Base-by-base conservation (phyloP, 2,888 invertebrate species). In the Stenurella melanura region DNA sequence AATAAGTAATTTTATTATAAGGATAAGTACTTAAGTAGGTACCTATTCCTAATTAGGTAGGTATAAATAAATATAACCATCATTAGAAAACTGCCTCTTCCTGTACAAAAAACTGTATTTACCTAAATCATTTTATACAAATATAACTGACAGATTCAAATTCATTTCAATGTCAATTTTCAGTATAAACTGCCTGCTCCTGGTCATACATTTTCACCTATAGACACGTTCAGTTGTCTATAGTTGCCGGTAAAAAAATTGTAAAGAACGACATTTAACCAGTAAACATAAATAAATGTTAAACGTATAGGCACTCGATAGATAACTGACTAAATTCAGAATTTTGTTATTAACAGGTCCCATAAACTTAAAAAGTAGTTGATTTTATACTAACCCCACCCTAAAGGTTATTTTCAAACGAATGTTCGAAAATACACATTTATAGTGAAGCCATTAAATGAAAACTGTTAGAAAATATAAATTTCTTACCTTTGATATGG, bases 401-500 rank as follows among this genome's bases (percentile, higher is more conserved):
- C 50, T n/a, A 50, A 50, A 50, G n/a, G 6, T 50, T 17, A 50
- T 50, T 50, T 50, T 50, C n/a, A n/a, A 50, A 6, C 50, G 50
- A 50, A 15, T n/a, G 6, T 3, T 0, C n/a, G 4, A 6, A 50
- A 17, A n/a, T n/a, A 50, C 6, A 50, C 0, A 50, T 50, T 50
- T 17, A 6, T 50, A 7, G 4, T n/a, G 5, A 15, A 50, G 2
- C 2, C 15, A n/a, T n/a, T 17, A 63, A 64, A 64, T 64, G 38
- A 71, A 75, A 73, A 11, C 17, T 19, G 57, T 12, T 17, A 58
- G 6, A 6, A 50, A 50, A 50, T 50, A 50, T 15, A 50, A n/a
- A 7, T 6, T 17, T 68, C 79, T 75, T 79, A 79, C 79, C 79
- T 79, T 77, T 67, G 76, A 76, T 79, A 77, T 77, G 70, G 30